Percentiles rank a stretch among this genome's conserved stretches.
phyloP scores from a whole-genome alignment of 1,140 invertebrate species.

The Zaprionus gabonicus region DNA sequence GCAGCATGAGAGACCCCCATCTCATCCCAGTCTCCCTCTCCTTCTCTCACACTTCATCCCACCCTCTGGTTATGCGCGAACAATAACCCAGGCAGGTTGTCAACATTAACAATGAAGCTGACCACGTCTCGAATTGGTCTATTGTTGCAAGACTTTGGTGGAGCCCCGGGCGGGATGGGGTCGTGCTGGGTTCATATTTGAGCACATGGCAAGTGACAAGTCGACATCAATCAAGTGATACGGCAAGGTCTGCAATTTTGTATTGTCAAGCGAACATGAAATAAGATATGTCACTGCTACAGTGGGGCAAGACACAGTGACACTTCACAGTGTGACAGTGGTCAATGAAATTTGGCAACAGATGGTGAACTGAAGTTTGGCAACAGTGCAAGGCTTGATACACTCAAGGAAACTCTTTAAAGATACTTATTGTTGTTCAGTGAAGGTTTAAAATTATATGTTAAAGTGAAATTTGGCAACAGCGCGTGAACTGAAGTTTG shows the following conservation, averaged over 20 bases:
- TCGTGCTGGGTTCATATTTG: slow-evolving; percentile 20
- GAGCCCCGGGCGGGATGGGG: not conserved
- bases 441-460: not conserved
- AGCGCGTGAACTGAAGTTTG: not conserved
- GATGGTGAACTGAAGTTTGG: not conserved
- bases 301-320: not conserved
- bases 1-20: not conserved
- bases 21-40: not conserved
- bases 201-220: slow-evolving; percentile 45
- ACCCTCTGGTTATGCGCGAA: not conserved
- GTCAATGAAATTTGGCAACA: slow-evolving; percentile 5
- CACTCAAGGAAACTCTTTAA: not conserved
- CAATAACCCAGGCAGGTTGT: slow-evolving; percentile 16
- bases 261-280: slow-evolving; percentile 32
- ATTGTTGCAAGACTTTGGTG: slow-evolving; percentile 16
- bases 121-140: slow-evolving; percentile 21
- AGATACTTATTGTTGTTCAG: not conserved
- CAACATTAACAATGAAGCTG: slow-evolving; percentile 49
- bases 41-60: not conserved
- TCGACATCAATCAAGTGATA: slow-evolving; percentile 56
- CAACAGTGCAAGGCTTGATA: not conserved
- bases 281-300: slow-evolving; percentile 17
- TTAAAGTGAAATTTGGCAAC: not conserved
- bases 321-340: too few relatives aligned
- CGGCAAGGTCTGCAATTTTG: slow-evolving; percentile 33